Evolutionary conservation across 1,140 invertebrate species (phyloP).

Genomic region (Paracyclopina nana): DNA sequence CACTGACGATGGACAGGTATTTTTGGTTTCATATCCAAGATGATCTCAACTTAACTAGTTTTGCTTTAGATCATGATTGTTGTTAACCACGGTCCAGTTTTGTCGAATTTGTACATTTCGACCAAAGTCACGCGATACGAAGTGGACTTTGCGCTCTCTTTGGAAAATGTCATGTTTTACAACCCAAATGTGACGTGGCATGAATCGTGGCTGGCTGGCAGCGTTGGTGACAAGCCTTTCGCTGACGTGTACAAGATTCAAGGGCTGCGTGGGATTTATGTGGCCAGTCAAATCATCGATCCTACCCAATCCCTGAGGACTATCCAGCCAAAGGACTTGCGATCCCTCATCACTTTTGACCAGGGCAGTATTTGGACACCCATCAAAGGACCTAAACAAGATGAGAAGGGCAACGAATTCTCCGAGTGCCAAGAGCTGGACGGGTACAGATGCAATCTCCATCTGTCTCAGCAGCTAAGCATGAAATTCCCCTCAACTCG

Average conservation of each 20-base stretch:
- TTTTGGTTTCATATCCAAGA: too few species aligned
- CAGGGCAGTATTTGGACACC: slow-evolving; percentile 58
- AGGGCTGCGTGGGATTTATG: slow-evolving; percentile 66
- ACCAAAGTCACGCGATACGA: slow-evolving; percentile 24
- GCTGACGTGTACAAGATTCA: slow-evolving; percentile 73
- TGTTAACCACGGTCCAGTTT: slow-evolving; percentile 49
- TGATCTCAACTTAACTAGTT: too few species aligned
- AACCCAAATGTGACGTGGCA: slow-evolving; percentile 58
- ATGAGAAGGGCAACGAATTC: slow-evolving; percentile 40
- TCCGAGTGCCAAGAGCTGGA: slow-evolving; percentile 35
- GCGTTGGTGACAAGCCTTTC: slow-evolving; percentile 54
- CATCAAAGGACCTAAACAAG: slow-evolving; percentile 42
- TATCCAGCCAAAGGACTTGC: slow-evolving; percentile 47
- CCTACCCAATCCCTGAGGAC: slow-evolving; percentile 24
- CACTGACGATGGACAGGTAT: slow-evolving; percentile 36
- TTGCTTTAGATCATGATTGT: slow-evolving; percentile 61
- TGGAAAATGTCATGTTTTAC: slow-evolving; percentile 60
- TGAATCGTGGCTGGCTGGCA: slow-evolving; percentile 54
- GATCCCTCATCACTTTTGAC: slow-evolving; percentile 66
- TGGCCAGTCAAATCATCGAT: slow-evolving; percentile 52
- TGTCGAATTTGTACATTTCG: slow-evolving; percentile 50
- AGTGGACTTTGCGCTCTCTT: slow-evolving; percentile 45
- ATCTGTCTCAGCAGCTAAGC: slow-evolving; percentile 63
- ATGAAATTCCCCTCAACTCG: slow-evolving; percentile 54
- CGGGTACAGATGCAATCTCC: slow-evolving; percentile 49